Base-by-base conservation (phyloP, 2,113 vertebrate genomes). In the Cynoglossus semilaevis region DNA sequence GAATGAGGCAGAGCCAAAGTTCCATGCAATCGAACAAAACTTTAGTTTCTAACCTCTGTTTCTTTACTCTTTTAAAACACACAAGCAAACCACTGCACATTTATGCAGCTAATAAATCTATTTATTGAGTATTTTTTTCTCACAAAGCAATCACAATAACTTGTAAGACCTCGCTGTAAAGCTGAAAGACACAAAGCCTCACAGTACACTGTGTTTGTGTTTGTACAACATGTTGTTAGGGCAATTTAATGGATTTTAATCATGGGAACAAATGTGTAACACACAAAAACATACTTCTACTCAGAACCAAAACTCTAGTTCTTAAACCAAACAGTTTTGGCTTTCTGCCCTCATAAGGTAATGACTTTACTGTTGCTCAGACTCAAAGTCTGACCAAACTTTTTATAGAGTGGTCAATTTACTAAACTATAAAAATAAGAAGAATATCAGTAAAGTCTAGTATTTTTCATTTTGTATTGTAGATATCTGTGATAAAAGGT, bases 121-220 rank as follows among this genome's bases (percentile, higher is more conserved):
- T 10, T 64, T 78, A 83, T 88, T 82, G 58, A 83, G 47, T 59
- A 53, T 47, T 51, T 63, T 77, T 80, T 72, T 73, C 67, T 73
- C 57, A 77, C 63, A 72, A 55, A 77, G 67, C 29, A 46, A 69
- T 83, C 68, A 60, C 45, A 70, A 63, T 64, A 52, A 60, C 34
- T 18, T 58, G 52, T 66, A 63, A 57, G 29, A 49, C 59, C 58
- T 66, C 71, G 51, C 72, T 70, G 54, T 29, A 36, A 61, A 63
- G 68, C 69, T 75, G 70, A 81, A 51, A 58, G 69, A 81, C 69
- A 70, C 66, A 12, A 43, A 56, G 53, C 69, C 68, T 78, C 62
- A 48, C 63, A 51, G 38, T 41, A 41, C 14, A 14, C 14, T 58
- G n/a, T n/a, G n/a, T n/a, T n/a, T n/a, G n/a, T n/a, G n/a, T n/a